Percentiles rank a stretch among this genome's conserved stretches.
Evolutionary conservation across 2,113 vertebrate species (phyloP).

Genomic region (Pomatostomus ruficeps): DNA sequence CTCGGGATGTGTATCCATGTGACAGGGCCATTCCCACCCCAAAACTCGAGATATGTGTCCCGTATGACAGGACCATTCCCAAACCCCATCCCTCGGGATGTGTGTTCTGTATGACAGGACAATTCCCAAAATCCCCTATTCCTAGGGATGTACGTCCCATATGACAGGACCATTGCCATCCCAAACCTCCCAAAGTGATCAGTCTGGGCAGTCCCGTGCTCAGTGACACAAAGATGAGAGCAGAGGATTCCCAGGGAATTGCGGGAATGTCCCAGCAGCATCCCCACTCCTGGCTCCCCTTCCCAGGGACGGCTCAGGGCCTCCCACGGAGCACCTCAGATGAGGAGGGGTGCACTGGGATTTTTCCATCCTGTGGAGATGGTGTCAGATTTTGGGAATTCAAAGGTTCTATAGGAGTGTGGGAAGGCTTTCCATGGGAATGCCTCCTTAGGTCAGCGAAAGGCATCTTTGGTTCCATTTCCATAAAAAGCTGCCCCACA

Average conservation of each 20-base stretch:
- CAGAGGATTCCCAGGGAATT: fast-evolving
- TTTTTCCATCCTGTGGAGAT: background rate
- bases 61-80: background rate
- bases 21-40: background rate
- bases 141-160: fast-evolving
- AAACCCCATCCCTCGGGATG: background rate
- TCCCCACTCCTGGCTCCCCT: background rate
- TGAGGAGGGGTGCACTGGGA: background rate
- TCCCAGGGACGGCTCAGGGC: fast-evolving
- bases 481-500: fast-evolving
- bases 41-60: background rate
- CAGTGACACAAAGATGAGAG: fast-evolving
- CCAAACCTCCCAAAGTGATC: background rate
- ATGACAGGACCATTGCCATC: background rate
- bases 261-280: background rate
- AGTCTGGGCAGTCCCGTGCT: fast-evolving
- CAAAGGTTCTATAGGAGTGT: fast-evolving
- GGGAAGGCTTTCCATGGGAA: background rate
- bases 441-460: background rate
- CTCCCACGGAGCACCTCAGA: background rate
- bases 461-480: background rate
- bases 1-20: background rate
- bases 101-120: background rate
- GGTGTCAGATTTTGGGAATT: background rate
- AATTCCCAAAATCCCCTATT: background rate